Percentiles rank a stretch among this genome's conserved stretches.
phyloP scores from a whole-genome alignment of 2,113 vertebrate genomes.

The Brienomyrus longianalis region DNA sequence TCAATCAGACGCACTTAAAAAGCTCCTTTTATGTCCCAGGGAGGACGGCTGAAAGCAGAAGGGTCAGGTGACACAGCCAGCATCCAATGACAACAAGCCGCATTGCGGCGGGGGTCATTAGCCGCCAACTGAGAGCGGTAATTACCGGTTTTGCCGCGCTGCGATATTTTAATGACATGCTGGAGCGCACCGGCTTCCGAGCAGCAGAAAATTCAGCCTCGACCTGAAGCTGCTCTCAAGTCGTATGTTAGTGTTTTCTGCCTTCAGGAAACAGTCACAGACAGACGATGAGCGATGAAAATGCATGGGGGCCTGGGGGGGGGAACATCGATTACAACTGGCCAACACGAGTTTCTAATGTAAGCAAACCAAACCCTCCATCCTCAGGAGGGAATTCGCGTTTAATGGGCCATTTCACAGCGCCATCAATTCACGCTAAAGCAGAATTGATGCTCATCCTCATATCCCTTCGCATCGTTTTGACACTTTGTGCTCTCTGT shows the following conservation, averaged over 20 bases:
- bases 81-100: slow-evolving; percentile 25
- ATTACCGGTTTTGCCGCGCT: slow-evolving; percentile 36
- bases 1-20: slow-evolving; percentile 5
- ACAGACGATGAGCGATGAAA: background rate
- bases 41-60: background rate
- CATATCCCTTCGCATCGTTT: background rate
- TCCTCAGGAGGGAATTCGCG: background rate
- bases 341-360: background rate
- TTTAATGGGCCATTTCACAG: background rate
- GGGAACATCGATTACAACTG: background rate
- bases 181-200: background rate
- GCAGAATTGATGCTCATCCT: background rate
- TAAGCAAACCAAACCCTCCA: background rate
- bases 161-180: slow-evolving; percentile 34
- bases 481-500: background rate
- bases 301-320: background rate
- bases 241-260: background rate
- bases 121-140: slow-evolving; percentile 35
- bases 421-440: background rate
- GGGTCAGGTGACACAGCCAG: background rate
- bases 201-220: background rate
- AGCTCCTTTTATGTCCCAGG: background rate
- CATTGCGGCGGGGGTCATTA: slow-evolving; percentile 39
- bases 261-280: background rate
- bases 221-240: background rate